A percentile compares a stretch with the other conserved stretches of the same genome.
Evolutionary conservation across 2,888 invertebrate genomes (phyloP).

Genomic region (Melieria crassipennis): DNA sequence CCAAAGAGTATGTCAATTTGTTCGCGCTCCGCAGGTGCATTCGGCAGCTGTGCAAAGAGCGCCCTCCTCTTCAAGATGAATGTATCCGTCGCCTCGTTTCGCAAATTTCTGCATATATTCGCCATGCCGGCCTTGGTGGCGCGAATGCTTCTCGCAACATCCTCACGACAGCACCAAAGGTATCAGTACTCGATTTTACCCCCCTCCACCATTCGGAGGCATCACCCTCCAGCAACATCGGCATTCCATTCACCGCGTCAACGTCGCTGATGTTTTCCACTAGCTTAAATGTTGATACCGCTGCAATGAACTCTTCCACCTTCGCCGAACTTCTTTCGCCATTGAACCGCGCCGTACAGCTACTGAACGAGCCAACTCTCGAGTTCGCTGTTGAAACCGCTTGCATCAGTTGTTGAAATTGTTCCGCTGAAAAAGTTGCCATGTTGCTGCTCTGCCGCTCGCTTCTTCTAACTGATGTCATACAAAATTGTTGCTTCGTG

Average conservation of each 20-base stretch:
- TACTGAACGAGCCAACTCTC: constrained; percentile 23
- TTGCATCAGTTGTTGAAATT: constrained; percentile 17
- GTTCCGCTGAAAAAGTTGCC: constrained; percentile 8
- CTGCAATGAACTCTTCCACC: constrained; percentile 24
- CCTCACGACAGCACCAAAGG: constrained; percentile 2
- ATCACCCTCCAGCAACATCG: constrained; percentile 24
- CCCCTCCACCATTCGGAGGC: constrained; percentile 23
- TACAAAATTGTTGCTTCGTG: too few species aligned
- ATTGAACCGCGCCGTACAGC: constrained; percentile 23
- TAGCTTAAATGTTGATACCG: constrained; percentile 24
- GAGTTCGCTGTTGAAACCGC: constrained; percentile 4
- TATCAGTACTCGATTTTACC: not conserved
- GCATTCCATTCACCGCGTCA: constrained; percentile 23
- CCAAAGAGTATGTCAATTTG: constrained; percentile 30
- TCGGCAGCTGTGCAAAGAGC: constrained; percentile 3
- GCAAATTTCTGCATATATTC: constrained; percentile 35
- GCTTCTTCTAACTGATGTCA: too few species aligned
- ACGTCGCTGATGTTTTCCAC: constrained; percentile 22
- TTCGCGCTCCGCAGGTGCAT: constrained; percentile 14
- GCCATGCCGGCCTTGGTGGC: constrained; percentile 25
- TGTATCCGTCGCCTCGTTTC: constrained; percentile 19
- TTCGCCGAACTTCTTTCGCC: constrained; percentile 26
- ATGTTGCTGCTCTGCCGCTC: not conserved
- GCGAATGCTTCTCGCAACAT: constrained; percentile 11
- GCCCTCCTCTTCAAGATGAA: constrained; percentile 15